phyloP scores from a whole-genome alignment of 2,888 invertebrate genomes.

The Gordius sp. region DNA sequence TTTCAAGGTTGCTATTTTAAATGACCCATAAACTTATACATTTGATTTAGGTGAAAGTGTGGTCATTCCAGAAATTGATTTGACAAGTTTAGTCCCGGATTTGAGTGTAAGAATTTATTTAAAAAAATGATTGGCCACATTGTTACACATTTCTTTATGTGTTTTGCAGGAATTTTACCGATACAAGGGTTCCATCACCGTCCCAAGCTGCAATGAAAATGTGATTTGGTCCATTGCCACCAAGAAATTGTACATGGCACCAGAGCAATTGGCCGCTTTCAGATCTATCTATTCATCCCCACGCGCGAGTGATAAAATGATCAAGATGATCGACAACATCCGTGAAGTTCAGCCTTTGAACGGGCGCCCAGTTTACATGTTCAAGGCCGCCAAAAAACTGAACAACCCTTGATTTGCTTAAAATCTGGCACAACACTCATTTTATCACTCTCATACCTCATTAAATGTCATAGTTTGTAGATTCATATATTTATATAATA shows the following conservation, averaged over 20 bases:
- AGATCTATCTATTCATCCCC: background rate
- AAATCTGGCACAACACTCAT: no score
- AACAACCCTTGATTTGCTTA: no score
- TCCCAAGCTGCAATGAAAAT: constrained; percentile 24
- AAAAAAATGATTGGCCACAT: background rate
- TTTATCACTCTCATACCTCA: no score
- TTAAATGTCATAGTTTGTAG: no score
- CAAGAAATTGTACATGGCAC: background rate
- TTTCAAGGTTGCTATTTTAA: background rate
- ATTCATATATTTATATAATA: no score
- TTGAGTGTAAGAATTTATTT: background rate
- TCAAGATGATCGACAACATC: constrained; percentile 24
- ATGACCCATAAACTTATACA: background rate
- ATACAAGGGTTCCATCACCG: constrained; percentile 26
- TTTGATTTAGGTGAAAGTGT: background rate
- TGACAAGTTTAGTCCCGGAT: background rate
- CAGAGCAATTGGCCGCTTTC: background rate
- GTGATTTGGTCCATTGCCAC: constrained; percentile 24
- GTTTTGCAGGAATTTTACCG: constrained; percentile 23
- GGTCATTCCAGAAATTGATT: background rate
- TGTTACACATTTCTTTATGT: background rate
- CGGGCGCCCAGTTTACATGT: constrained; percentile 22
- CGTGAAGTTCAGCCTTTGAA: constrained; percentile 24
- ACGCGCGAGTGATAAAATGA: constrained; percentile 18
- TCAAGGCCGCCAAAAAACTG: no score